phyloP scores from a whole-genome alignment of 2,888 invertebrate genomes.

The Hybos culiciformis region DNA sequence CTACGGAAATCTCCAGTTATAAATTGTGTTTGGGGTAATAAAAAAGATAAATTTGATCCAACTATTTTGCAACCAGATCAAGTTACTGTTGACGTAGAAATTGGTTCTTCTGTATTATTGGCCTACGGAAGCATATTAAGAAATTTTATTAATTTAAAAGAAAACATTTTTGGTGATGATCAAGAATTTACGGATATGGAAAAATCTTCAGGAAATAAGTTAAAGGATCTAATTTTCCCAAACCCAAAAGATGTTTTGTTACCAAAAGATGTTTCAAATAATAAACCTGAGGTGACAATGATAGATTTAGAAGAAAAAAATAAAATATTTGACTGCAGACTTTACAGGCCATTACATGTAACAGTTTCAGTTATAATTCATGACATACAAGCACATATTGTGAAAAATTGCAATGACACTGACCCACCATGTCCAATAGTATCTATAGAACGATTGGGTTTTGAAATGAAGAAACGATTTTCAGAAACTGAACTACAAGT shows the following conservation, averaged over 20 bases:
- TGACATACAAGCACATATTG: conserved; percentile 86
- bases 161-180: conserved; percentile 96
- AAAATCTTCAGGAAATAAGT: conserved; percentile 41
- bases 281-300: conserved; percentile 34
- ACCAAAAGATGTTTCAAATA: conserved; percentile 26
- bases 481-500: conserved; percentile 86
- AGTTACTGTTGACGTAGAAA: conserved; percentile 84
- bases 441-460: conserved; percentile 79
- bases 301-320: conserved; percentile 44
- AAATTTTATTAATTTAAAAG: conserved; percentile 79
- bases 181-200: conserved; percentile 90
- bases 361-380: conserved; percentile 87
- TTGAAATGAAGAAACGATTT: conserved; percentile 93
- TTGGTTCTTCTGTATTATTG: conserved; percentile 83
- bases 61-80: conserved; percentile 72
- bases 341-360: conserved; percentile 81
- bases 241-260: conserved; percentile 31
- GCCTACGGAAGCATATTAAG: conserved; percentile 85
- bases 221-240: conserved; percentile 34
- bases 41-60: conserved; percentile 83
- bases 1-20: conserved; percentile 57
- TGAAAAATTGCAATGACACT: conserved; percentile 68
- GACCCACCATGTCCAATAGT: conserved; percentile 88
- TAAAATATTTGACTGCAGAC: conserved; percentile 67
- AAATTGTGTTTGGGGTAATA: too few species aligned